Percentiles rank a stretch among this genome's conserved stretches.
Evolutionary conservation across 2,113 vertebrate species (phyloP).

Genomic region (Oreocharis arfaki): DNA sequence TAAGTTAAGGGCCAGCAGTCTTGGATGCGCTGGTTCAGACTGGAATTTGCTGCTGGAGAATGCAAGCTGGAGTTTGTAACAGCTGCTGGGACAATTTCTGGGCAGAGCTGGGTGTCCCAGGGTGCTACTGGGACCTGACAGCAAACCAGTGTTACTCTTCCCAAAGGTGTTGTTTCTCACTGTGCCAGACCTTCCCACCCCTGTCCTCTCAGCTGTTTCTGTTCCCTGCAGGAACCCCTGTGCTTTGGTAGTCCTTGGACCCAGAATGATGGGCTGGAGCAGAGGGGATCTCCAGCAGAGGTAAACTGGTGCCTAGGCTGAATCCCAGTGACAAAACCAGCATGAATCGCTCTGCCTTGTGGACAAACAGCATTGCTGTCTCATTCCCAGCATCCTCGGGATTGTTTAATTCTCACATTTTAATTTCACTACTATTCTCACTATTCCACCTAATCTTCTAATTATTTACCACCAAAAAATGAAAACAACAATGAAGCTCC

Average conservation of each 20-base stretch:
- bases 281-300: neutral
- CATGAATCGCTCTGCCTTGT: fast-evolving
- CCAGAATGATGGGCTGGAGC: neutral
- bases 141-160: neutral
- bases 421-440: neutral
- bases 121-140: neutral
- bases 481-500: neutral
- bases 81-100: neutral
- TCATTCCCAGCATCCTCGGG: neutral
- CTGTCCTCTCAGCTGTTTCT: neutral
- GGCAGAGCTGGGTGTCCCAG: neutral
- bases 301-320: neutral
- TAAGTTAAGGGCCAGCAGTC: neutral
- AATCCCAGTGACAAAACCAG: neutral
- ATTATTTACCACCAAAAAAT: neutral
- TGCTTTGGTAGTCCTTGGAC: neutral
- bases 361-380: neutral
- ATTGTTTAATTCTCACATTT: neutral
- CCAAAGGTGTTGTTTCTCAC: neutral
- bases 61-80: neutral
- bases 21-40: neutral
- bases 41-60: neutral
- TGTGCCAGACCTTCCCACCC: neutral
- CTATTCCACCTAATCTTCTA: neutral
- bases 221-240: neutral